These are phyloP conservation scores for Labrus mixtus DNA, from an alignment of 2,113 vertebrate species.

Conservation along the genomic window DNA sequence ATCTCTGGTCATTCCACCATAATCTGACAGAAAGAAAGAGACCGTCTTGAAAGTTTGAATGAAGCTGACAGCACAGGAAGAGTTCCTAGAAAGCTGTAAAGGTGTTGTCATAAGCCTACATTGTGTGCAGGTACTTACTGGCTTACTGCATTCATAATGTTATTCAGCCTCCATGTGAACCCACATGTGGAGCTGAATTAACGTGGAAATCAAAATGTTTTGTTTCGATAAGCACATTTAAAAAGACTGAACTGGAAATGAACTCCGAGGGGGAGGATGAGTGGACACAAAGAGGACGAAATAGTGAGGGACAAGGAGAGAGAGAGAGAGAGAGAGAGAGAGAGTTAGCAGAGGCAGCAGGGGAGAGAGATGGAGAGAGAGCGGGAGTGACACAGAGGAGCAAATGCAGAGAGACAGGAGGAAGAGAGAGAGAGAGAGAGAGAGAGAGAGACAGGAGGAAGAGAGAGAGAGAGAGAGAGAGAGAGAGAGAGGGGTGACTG, in stretches of 20 bases:
- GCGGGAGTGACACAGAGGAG: too few relatives aligned
- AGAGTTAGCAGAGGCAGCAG: not conserved
- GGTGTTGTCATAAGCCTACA: too few relatives aligned
- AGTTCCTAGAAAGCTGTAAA: too few relatives aligned
- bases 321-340: not conserved
- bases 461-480: not conserved
- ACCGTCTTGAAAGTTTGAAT: too few relatives aligned
- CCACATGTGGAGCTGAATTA: not conserved
- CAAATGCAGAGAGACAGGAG: not conserved
- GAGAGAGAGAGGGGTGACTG: conserved; percentile 29
- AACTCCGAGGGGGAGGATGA: not conserved
- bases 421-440: not conserved
- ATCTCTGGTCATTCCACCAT: too few relatives aligned
- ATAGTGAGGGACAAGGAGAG: not conserved
- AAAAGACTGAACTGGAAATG: conserved; percentile 2
- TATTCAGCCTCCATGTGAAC: not conserved
- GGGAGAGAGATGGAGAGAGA: not conserved
- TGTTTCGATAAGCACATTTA: not conserved
- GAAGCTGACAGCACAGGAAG: too few relatives aligned
- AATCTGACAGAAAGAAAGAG: too few relatives aligned
- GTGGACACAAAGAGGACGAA: not conserved
- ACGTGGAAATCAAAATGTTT: not conserved
- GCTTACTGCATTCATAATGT: too few relatives aligned
- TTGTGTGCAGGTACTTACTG: too few relatives aligned
- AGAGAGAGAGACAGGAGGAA: not conserved